Base-by-base conservation (phyloP, 2,888 invertebrate species). In the Agonopterix subpropinquella region DNA sequence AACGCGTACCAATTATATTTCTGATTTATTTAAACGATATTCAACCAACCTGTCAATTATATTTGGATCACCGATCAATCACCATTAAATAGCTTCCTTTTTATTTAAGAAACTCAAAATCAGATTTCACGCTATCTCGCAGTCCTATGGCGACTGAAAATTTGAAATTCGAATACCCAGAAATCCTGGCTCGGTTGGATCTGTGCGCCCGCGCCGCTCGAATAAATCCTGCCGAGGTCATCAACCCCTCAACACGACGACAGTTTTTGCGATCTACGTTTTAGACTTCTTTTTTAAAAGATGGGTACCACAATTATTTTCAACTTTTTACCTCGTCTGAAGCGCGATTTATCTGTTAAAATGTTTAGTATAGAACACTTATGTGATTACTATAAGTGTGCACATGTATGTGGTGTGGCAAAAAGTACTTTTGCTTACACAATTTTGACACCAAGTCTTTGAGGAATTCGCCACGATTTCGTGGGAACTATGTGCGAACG, bases 121-220 rank as follows among this genome's bases (percentile, higher is more conserved):
- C 56, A 51, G 54, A 58, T 67, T 78, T 79, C 80, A 75, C 78
- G 77, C 74, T 63, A 66, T 73, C 74, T 75, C 64, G 65, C 73
- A 70, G 68, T 70, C 67, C 69, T 74, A 77, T 75, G 75, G 73
- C 28, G 73, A 72, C 77, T 80, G 82, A 84, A 83, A 85, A 86
- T 86, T 86, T 86, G 81, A 82, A 86, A 86, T 85, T 86, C 86
- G 78, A 81, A 85, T 83, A 72, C 69, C 66, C 67, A 72, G 78
- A 79, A 75, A 73, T 73, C 69, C 80, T 73, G 43, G 41, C 47
- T 42, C 42, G 42, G 11, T 42, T 11, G 42, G 11, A 42, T 42
- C 13, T 11, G 42, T 8, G 64, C 67, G 66, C 61, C 57, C 60
- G 66, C 69, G 69, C 60, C 54, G 53, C 77, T 10, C 78, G 77